phyloP scores from a whole-genome alignment of 2,113 vertebrate species.

The Phaetusa simplex region DNA sequence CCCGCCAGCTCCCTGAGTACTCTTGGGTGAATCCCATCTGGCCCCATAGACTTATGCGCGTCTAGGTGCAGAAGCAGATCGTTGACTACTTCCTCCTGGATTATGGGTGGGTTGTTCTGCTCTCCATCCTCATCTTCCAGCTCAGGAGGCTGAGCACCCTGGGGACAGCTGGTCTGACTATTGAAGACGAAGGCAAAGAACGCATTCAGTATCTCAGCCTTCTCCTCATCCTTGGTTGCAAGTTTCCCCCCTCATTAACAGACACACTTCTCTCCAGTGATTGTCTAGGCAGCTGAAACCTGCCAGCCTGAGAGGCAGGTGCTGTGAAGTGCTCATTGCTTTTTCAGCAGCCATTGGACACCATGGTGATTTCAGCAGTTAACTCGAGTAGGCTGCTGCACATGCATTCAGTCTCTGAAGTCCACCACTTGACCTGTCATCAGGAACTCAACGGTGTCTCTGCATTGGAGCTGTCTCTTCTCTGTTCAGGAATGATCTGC shows the following conservation, averaged over 20 bases:
- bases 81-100: too few species aligned
- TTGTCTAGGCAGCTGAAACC: neutral
- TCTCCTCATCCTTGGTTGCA: too few species aligned
- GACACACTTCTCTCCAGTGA: neutral
- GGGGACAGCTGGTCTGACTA: too few species aligned
- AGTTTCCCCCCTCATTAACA: neutral
- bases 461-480: neutral
- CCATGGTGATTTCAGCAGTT: neutral
- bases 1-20: too few species aligned
- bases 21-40: too few species aligned
- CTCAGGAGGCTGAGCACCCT: too few species aligned
- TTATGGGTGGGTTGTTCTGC: too few species aligned
- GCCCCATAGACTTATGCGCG: too few species aligned
- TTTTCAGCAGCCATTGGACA: neutral
- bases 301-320: neutral
- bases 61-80: too few species aligned
- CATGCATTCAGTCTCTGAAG: accelerated
- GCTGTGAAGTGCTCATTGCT: neutral
- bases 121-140: too few species aligned
- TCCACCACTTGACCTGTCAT: neutral
- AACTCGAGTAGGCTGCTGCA: neutral
- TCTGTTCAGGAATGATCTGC: neutral
- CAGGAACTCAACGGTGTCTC: neutral
- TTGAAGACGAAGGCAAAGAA: too few species aligned
- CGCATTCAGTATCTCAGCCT: too few species aligned